phyloP scores from a whole-genome alignment of 2,797 vertebrate genomes.

The Acrossocheilus wenchowensis region DNA sequence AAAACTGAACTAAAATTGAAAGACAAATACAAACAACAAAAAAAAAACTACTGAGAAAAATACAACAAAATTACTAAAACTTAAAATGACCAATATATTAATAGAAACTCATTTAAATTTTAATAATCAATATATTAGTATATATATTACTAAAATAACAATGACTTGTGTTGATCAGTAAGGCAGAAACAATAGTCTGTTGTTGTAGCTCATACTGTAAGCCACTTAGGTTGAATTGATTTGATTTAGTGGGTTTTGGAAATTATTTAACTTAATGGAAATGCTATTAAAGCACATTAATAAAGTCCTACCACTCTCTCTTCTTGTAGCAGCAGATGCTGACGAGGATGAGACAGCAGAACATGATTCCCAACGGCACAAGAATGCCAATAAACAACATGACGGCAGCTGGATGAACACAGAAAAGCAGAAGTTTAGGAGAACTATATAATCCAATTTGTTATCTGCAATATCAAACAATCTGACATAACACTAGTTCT shows the following conservation, averaged over 20 bases:
- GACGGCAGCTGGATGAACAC: constrained; percentile 72
- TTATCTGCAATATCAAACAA: neutral
- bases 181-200: neutral
- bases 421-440: neutral
- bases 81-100: neutral
- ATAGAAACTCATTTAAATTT: neutral
- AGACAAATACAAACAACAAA: neutral
- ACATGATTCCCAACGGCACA: constrained; percentile 81
- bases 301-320: constrained; percentile 86
- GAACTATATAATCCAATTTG: neutral
- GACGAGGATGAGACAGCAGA: constrained; percentile 78
- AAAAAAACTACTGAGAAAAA: neutral
- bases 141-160: neutral
- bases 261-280: neutral
- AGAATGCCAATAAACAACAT: constrained; percentile 90
- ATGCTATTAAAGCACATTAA: constrained; percentile 7
- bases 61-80: neutral
- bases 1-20: neutral
- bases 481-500: neutral
- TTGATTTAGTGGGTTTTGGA: neutral
- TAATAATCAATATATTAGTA: neutral
- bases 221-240: neutral
- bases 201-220: neutral
- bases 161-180: neutral
- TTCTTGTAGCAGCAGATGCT: constrained; percentile 90